Percentiles rank a stretch among this genome's conserved stretches.
Conservation (phyloP, 2,888 invertebrate genomes). For the Geotrupes spiniger region DNA sequence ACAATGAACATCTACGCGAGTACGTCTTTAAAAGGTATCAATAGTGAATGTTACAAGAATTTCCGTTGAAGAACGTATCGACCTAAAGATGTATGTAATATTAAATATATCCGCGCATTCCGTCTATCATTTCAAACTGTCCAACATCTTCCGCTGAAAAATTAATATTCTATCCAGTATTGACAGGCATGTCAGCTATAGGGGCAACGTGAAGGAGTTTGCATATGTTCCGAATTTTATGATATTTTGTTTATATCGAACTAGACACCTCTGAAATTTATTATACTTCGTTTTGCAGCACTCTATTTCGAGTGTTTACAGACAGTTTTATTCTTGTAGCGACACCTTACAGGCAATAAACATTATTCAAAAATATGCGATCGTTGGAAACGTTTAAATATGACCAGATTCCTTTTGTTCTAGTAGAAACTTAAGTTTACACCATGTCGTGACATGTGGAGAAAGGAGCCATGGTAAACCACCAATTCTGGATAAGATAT, state of each 20-base stretch:
- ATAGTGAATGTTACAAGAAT: too few relatives aligned
- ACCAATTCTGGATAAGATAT: too few relatives aligned
- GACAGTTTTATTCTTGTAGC: neutral
- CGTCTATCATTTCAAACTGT: neutral
- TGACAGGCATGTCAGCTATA: neutral
- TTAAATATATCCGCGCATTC: neutral
- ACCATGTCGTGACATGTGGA: too few relatives aligned
- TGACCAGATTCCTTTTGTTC: too few relatives aligned
- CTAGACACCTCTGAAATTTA: constrained; percentile 4
- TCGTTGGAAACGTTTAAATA: too few relatives aligned
- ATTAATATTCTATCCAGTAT: constrained; percentile 3
- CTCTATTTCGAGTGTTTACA: neutral
- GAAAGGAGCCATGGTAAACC: too few relatives aligned
- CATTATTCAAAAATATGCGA: neutral
- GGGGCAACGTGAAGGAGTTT: neutral
- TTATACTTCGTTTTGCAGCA: neutral
- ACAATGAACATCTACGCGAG: too few relatives aligned
- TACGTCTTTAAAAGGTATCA: too few relatives aligned
- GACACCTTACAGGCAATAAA: neutral
- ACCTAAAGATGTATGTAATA: too few relatives aligned
- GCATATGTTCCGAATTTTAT: neutral
- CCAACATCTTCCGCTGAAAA: neutral
- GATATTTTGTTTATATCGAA: constrained; percentile 3
- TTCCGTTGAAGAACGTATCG: too few relatives aligned
- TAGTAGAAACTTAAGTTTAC: too few relatives aligned